A percentile compares a stretch with the other conserved stretches of the same genome.
These are phyloP conservation scores for Metellina segmentata DNA, from an alignment of 2,888 invertebrate species.

Conservation along the genomic window DNA sequence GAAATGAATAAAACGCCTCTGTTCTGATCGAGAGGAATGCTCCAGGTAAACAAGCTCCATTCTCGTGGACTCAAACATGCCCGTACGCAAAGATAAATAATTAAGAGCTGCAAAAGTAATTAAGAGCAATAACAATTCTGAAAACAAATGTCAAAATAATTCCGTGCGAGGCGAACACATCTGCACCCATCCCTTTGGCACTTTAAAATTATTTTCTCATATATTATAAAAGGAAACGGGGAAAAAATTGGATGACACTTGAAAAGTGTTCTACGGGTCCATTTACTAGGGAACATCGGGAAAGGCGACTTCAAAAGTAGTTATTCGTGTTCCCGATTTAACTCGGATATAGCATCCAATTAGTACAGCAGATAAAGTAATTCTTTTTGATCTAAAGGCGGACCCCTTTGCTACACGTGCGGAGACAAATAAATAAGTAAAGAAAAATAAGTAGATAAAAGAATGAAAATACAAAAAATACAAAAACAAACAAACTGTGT, in stretches of 20 bases:
- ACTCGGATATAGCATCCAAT: constrained; percentile 59
- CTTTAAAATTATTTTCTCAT: constrained; percentile 17
- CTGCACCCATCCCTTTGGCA: background rate
- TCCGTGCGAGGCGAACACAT: background rate
- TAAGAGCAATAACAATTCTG: background rate
- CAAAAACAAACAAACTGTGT: constrained; percentile 36
- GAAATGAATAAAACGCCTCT: no score
- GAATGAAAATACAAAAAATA: constrained; percentile 28
- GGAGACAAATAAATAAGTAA: constrained; percentile 44
- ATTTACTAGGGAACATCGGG: constrained; percentile 25
- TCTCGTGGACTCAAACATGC: no score
- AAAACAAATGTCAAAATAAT: constrained; percentile 29
- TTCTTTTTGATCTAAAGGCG: constrained; percentile 70
- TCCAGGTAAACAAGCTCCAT: background rate
- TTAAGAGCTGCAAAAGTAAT: background rate
- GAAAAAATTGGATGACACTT: constrained; percentile 46
- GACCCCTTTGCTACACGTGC: constrained; percentile 45
- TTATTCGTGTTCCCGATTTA: constrained; percentile 72
- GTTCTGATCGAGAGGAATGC: background rate
- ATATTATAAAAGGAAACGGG: constrained; percentile 10
- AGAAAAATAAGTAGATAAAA: constrained; percentile 55
- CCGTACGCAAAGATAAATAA: background rate
- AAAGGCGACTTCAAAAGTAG: constrained; percentile 58
- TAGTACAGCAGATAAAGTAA: constrained; percentile 66
- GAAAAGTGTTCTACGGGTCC: constrained; percentile 32